Evolutionary conservation across 1,140 invertebrate species (phyloP).

Genomic region (Micrasema longulum): DNA sequence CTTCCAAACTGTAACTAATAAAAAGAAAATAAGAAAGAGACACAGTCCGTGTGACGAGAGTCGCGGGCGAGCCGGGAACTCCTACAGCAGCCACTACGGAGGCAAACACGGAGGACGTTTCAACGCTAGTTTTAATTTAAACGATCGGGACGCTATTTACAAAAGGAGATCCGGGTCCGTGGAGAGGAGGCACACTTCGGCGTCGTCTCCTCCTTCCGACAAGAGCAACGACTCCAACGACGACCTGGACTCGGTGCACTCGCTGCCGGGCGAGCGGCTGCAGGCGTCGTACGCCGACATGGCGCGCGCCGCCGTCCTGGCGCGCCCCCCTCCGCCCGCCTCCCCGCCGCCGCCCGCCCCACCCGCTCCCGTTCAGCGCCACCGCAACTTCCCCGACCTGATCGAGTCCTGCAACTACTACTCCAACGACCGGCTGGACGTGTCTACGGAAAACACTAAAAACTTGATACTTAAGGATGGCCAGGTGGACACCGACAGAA

Average conservation of each 20-base stretch:
- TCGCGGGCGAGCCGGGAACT: conserved; percentile 54
- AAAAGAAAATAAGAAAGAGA: conserved; percentile 77
- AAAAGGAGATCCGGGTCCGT: conserved; percentile 42
- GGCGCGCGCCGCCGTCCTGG: conserved; percentile 68
- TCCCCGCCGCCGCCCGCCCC: conserved; percentile 26
- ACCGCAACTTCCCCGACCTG: conserved; percentile 65
- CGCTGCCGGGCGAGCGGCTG: conserved; percentile 69
- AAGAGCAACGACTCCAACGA: conserved; percentile 80
- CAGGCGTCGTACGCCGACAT: conserved; percentile 82
- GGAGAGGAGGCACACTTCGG: conserved; percentile 66
- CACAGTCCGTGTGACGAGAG: conserved; percentile 60
- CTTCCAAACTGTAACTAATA: conserved; percentile 80
- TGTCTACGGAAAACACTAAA: conserved; percentile 50
- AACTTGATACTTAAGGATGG: conserved; percentile 41
- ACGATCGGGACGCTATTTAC: conserved; percentile 48
- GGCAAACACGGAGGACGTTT: conserved; percentile 41
- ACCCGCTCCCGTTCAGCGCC: conserved; percentile 13
- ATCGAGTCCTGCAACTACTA: conserved; percentile 66
- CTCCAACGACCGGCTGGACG: conserved; percentile 53
- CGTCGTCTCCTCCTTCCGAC: conserved; percentile 74
- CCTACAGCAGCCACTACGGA: conserved; percentile 34
- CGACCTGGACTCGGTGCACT: conserved; percentile 80
- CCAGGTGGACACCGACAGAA: conserved; percentile 26
- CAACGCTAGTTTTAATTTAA: conserved; percentile 28
- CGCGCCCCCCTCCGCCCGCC: conserved; percentile 26